These are phyloP conservation scores for Sacculina carcini DNA, from an alignment of 2,888 invertebrate genomes.

Conservation along the genomic window DNA sequence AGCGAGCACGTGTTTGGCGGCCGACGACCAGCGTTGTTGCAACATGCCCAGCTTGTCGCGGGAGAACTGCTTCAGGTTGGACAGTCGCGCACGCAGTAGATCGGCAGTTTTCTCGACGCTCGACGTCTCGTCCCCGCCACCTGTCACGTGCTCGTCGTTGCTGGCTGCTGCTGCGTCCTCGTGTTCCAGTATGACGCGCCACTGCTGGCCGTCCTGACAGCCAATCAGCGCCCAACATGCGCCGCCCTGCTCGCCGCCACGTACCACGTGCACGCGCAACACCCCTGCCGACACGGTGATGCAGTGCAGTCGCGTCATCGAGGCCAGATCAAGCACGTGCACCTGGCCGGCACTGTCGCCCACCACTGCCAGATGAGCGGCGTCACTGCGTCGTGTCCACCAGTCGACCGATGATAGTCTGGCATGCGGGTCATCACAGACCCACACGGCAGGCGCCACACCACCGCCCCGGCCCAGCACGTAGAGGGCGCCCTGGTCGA, in stretches of 20 bases:
- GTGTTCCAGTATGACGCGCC: conserved; percentile 52
- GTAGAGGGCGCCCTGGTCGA: not conserved
- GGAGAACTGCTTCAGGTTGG: conserved; percentile 37
- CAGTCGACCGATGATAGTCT: too few species aligned
- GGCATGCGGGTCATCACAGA: not conserved
- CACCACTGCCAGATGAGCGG: conserved; percentile 14
- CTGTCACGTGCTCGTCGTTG: conserved; percentile 35
- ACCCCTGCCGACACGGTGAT: conserved; percentile 35
- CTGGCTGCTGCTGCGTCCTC: conserved; percentile 39
- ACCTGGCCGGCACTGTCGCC: conserved; percentile 28
- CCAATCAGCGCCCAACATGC: conserved; percentile 26
- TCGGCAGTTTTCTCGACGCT: not conserved
- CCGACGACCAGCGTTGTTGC: conserved; percentile 23
- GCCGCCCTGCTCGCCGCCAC: conserved; percentile 32
- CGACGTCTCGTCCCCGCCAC: too few species aligned
- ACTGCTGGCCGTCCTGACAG: conserved; percentile 42
- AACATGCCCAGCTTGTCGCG: conserved; percentile 35
- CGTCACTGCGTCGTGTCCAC: not conserved
- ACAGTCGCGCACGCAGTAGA: conserved; percentile 27
- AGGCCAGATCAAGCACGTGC: conserved; percentile 39
- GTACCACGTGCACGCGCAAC: conserved; percentile 35
- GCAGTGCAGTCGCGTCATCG: conserved; percentile 35
- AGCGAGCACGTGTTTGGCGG: too few species aligned
- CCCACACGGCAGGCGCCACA: not conserved
- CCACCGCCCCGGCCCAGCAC: not conserved